A percentile compares a stretch with the other conserved stretches of the same genome.
Conservation (phyloP, 2,888 invertebrate genomes). For the Xanthia togata region DNA sequence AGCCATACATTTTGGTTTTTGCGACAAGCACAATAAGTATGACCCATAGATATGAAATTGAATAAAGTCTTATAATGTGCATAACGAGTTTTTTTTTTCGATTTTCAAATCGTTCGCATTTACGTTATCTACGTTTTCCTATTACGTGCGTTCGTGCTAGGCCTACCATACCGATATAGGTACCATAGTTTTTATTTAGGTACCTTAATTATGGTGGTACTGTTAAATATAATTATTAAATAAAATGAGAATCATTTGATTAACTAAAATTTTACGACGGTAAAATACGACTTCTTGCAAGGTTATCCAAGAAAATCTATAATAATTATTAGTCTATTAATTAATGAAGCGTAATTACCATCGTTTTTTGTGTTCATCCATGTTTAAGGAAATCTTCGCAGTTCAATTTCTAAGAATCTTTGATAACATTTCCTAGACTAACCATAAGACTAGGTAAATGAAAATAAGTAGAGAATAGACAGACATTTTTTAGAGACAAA, state of each 20-base stretch:
- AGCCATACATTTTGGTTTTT: neutral
- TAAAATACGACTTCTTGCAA: neutral
- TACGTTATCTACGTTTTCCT: too few species aligned
- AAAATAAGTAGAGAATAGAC: neutral
- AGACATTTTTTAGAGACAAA: neutral
- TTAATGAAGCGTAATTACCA: slow-evolving; percentile 2
- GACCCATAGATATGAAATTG: neutral
- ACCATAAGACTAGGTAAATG: neutral
- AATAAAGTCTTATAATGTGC: neutral
- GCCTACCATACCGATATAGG: too few species aligned
- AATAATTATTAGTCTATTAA: neutral
- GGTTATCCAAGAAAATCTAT: neutral
- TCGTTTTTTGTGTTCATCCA: neutral
- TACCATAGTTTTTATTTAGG: too few species aligned
- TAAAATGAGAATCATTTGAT: neutral
- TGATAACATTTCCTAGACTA: neutral
- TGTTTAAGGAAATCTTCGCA: too few species aligned
- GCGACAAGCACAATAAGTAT: neutral
- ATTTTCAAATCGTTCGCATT: too few species aligned
- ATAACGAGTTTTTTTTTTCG: neutral
- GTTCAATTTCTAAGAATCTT: neutral
- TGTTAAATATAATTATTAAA: neutral
- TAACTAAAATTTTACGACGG: neutral
- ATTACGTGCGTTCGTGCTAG: too few species aligned
- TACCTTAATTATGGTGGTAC: neutral